These are phyloP conservation scores for Nestor notabilis DNA, from an alignment of 2,113 vertebrate species.

Conservation along the genomic window DNA sequence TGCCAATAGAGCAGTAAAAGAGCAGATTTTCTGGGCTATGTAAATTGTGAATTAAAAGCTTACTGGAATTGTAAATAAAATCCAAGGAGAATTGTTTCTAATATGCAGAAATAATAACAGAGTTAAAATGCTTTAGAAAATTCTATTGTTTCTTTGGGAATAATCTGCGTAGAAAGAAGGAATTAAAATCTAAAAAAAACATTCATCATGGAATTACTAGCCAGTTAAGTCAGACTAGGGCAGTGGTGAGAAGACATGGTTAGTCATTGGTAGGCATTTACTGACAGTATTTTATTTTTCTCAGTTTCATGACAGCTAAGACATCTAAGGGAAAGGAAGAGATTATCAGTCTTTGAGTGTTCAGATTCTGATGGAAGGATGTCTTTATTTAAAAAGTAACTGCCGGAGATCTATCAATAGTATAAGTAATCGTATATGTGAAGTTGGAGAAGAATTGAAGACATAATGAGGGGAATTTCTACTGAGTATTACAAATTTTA, in stretches of 20 bases:
- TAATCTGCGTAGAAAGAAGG: conserved; percentile 8
- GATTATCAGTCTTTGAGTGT: neutral
- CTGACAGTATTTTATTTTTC: neutral
- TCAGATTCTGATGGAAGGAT: neutral
- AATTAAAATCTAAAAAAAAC: neutral
- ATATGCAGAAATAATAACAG: conserved; percentile 1
- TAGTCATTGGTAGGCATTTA: neutral
- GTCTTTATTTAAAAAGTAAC: neutral
- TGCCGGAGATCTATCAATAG: neutral
- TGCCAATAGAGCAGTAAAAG: neutral
- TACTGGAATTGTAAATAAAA: neutral
- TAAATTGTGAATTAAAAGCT: neutral
- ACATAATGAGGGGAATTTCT: neutral
- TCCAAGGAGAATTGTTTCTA: neutral
- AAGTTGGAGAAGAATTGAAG: neutral
- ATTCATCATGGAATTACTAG: neutral
- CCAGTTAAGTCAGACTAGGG: neutral
- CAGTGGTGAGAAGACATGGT: neutral
- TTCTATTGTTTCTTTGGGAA: neutral
- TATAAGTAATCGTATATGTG: accelerated
- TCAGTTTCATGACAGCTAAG: neutral
- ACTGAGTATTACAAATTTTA: neutral
- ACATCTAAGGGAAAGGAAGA: neutral
- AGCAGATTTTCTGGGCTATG: neutral
- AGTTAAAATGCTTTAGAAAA: neutral